Percentiles rank a stretch among this genome's conserved stretches.
Evolutionary conservation across 2,113 vertebrate genomes (phyloP).

Genomic region (Maccullochella peelii): DNA sequence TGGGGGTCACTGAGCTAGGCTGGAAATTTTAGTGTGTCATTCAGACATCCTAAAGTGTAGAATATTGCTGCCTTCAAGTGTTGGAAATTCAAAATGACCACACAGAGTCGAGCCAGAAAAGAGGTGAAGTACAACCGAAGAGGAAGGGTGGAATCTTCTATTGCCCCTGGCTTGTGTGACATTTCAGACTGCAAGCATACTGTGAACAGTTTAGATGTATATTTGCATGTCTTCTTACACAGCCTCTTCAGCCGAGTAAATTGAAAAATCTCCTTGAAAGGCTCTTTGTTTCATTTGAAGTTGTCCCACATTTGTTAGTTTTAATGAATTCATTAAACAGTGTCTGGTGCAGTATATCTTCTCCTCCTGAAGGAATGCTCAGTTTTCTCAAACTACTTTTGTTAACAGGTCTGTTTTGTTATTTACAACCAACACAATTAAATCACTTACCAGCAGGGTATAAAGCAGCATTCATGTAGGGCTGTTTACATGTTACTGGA

Average conservation of each 20-base stretch:
- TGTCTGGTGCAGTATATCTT: neutral
- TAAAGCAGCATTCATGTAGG: neutral
- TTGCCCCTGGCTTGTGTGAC: neutral
- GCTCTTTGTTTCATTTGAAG: neutral
- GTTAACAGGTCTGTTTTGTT: neutral
- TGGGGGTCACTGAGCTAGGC: conserved; percentile 8
- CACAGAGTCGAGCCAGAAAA: neutral
- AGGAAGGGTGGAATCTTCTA: neutral
- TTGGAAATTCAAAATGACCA: neutral
- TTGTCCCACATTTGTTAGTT: neutral
- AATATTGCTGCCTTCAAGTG: neutral
- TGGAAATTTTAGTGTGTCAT: neutral
- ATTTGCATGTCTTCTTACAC: neutral
- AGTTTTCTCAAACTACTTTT: neutral
- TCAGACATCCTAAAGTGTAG: neutral
- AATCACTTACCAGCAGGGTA: neutral
- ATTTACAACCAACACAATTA: neutral
- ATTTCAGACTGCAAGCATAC: neutral
- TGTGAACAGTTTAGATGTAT: neutral
- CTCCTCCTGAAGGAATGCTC: neutral
- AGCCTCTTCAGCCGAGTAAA: conserved; percentile 1
- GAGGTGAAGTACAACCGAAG: neutral
- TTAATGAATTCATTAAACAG: neutral
- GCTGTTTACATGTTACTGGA: neutral
- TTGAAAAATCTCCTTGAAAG: conserved; percentile 3